Evolutionary conservation across 2,113 vertebrate species (phyloP), one percentile per base, ranked within the genome.

Genomic region (Saccopteryx leptura): DNA sequence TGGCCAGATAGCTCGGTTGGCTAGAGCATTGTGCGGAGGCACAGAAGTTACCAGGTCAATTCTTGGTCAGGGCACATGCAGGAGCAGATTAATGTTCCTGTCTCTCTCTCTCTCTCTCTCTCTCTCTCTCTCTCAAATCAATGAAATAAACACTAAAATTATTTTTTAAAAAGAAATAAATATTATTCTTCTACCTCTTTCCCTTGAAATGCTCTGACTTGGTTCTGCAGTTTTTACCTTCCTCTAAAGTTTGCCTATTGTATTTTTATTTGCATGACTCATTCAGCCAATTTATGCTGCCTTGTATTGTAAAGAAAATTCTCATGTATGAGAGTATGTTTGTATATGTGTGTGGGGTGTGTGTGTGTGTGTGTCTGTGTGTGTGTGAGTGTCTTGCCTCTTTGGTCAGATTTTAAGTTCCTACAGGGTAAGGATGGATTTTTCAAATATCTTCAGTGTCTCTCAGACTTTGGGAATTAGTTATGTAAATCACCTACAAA

Each of bases 401-500:
- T 10, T 33, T 11, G 33, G 17, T 48, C 80, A 58, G 19, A 71
- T 92, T 88, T 96, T 81, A 65, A 88, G 52, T 76, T 81, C 60
- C 5, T 66, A 4, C 12, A 82, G 7, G 33, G 48, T 5, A 66
- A 72, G 23, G n/a, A 74, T 94, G 8, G 4, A 71, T 96, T 85
- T 96, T 85, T 86, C 61, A 88, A 31, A 83, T 7, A 74, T 50
- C 13, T 60, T 83, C 61, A 74, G 21, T 66, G 71, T 60, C 24
- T 18, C 12, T 93, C 61, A 31, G 50, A 84, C 31, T 12, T 78
- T 76, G 80, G 23, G 54, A 82, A 86, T 95, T 63, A 80, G 24
- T 54, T 93, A 63, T 63, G 31, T 81, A 76, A 88, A 69, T 91
- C 54, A 76, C 75, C 82, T 91, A 76, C 12, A 79, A 90, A 88